phyloP scores from a whole-genome alignment of 2,797 vertebrate species.

The Macropodus opercularis region DNA sequence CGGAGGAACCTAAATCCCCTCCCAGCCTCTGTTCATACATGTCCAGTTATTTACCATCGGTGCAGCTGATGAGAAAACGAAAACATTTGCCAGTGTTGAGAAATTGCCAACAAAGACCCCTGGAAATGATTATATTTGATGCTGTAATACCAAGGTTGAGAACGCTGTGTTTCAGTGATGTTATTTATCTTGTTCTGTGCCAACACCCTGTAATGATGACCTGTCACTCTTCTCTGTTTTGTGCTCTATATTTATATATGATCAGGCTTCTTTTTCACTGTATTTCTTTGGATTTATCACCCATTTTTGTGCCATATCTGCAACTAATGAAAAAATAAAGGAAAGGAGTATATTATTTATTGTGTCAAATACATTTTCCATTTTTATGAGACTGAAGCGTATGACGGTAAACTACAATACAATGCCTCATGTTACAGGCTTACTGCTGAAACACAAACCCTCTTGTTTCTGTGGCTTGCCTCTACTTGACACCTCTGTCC shows the following conservation, averaged over 20 bases:
- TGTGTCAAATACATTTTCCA: constrained; percentile 34
- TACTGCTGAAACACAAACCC: constrained; percentile 17
- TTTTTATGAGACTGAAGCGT: background rate
- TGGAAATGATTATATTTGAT: constrained; percentile 36
- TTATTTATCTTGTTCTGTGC: constrained; percentile 72
- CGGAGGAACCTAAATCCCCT: constrained; percentile 7
- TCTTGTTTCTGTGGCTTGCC: constrained; percentile 32
- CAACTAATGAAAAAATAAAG: constrained; percentile 86
- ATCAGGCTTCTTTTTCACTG: constrained; percentile 79
- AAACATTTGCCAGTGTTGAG: background rate
- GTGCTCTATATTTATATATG: constrained; percentile 79
- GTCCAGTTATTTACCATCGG: constrained; percentile 22
- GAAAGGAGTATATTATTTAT: constrained; percentile 79
- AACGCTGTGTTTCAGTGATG: constrained; percentile 61
- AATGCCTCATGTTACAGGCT: constrained; percentile 2
- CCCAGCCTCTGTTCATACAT: constrained; percentile 4
- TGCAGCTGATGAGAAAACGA: constrained; percentile 19
- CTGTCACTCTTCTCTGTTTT: constrained; percentile 81
- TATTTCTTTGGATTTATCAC: constrained; percentile 82
- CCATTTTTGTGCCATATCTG: constrained; percentile 82
- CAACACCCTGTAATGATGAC: constrained; percentile 70
- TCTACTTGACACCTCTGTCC: constrained; percentile 48
- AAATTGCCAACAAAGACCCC: constrained; percentile 6
- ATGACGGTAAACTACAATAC: constrained; percentile 2
- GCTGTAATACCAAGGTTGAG: constrained; percentile 44